Evolutionary conservation across 2,888 invertebrate species (phyloP), one percentile per base, ranked within the genome.

Genomic region (Leucophora obtusa): DNA sequence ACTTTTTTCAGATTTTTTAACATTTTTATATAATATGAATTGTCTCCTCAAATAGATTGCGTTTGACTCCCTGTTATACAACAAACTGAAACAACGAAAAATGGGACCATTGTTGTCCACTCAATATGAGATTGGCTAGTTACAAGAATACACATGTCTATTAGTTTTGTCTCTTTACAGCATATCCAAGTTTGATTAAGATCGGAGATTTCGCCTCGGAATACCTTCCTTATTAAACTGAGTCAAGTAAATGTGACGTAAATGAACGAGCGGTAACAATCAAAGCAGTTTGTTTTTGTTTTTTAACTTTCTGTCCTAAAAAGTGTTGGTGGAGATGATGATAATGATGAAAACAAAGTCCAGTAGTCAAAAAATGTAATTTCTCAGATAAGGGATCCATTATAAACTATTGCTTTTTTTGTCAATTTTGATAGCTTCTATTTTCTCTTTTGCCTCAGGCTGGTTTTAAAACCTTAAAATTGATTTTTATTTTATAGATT

Each of bases 301-400:
- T 59, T 28, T 24, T 54, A 28, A 47, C 17, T 18, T 21, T 24
- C 58, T 14, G 9, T 4, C 38, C 1, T 7, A 47, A 56, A 69
- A n/a, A 71, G 54, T 38, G 18, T 47, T 60, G 50, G 28, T 28
- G 2, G 24, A 3, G 5, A 5, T 24, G 28, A 28, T 28, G 28
- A 2, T 21, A 21, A 62, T 65, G 54, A 50, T 75, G 51, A 65
- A 77, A 81, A 38, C 62, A 84, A 86, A 87, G 82, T 85, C 85
- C 89, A 85, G 88, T 89, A 88, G 88, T 87, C 86, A 62, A 60
- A 74, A 50, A 77, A 73, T 73, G 50, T 38, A 28, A 11, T 86
- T 86, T 84, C 74, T 83, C 74, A 83, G 88, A 88, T 89, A 87
- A 88, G 86, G 85, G 85, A 86, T 87, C 86, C 87, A 87, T 88